Evolutionary conservation across 2,888 invertebrate species (phyloP), one percentile per base, ranked within the genome.

Genomic region (Pyrgus malvae): DNA sequence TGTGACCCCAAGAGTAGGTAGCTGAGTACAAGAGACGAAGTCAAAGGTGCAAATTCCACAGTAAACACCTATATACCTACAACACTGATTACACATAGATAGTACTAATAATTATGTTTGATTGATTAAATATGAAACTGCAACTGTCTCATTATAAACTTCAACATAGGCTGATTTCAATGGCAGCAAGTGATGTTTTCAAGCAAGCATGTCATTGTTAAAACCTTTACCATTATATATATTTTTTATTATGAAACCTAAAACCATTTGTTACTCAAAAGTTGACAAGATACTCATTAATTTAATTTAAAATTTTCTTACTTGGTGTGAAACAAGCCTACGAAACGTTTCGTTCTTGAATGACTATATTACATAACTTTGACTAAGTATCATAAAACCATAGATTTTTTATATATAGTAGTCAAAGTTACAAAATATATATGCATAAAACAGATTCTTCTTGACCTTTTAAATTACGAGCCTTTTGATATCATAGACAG

Each of bases 11-110:
- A 56, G 42, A 57, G 23, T 29, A 53, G 45, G 23, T 29, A 53
- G 45, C 19, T 35, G 25, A 51, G 27, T 54, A 44, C 44, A 51
- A 55, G 56, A 59, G 42, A 51, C 37, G 44, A 66, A 67, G 64
- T 38, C 66, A 70, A 74, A 68, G 76, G 76, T 80, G 78, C 76
- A 66, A 66, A 76, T 66, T 72, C 65, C 68, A 76, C 70, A 74
- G 62, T 65, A 67, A 74, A 53, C 45, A 45, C 69, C 80, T 76
- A 69, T 76, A 72, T 51, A 65, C 23, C 81, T 84, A 86, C 81
- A 69, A 86, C 84, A 85, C 65, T 74, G 72, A 86, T 72, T 76
- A 82, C 68, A 80, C 67, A 66, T 62, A 65, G n/a, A n/a, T 61
- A 65, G 71, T 69, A 65, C 68, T 76, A 65, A 65, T 59, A 62